Evolutionary conservation across 2,888 invertebrate species (phyloP).

Genomic region (Liposcelis brunnea): DNA sequence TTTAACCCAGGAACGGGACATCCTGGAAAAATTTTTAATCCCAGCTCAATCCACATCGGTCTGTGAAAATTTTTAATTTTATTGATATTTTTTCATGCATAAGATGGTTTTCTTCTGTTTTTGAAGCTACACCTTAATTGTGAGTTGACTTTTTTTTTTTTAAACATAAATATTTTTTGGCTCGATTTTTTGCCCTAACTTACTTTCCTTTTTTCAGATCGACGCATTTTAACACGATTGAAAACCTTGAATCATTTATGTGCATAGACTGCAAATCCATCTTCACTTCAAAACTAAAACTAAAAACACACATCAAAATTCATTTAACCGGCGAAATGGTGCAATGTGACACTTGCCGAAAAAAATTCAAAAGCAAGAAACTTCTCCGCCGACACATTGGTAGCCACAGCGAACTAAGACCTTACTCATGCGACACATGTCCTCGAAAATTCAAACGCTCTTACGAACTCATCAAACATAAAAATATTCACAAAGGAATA

Average conservation of each 20-base stretch:
- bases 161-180: too few relatives aligned
- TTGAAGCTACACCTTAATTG: too few relatives aligned
- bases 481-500: conserved; percentile 16
- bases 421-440: conserved; percentile 18
- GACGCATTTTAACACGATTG: too few relatives aligned
- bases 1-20: too few relatives aligned
- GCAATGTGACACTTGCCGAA: conserved; percentile 24
- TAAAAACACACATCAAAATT: conserved; percentile 38
- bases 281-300: conserved; percentile 24
- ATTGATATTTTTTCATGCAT: too few relatives aligned
- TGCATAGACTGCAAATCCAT: conserved; percentile 25
- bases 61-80: too few relatives aligned
- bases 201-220: too few relatives aligned
- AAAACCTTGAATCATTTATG: conserved; percentile 13
- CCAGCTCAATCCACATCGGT: too few relatives aligned
- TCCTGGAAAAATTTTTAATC: too few relatives aligned
- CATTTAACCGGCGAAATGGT: conserved; percentile 19
- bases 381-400: conserved; percentile 25
- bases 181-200: too few relatives aligned
- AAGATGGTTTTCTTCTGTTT: too few relatives aligned
- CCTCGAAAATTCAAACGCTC: conserved; percentile 16
- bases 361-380: conserved; percentile 25
- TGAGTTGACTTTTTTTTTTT: too few relatives aligned
- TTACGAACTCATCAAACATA: conserved; percentile 16
- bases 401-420: conserved; percentile 31